Evolutionary conservation across 2,888 invertebrate species (phyloP), one percentile per base, ranked within the genome.

Genomic region (Craniophora ligustri): DNA sequence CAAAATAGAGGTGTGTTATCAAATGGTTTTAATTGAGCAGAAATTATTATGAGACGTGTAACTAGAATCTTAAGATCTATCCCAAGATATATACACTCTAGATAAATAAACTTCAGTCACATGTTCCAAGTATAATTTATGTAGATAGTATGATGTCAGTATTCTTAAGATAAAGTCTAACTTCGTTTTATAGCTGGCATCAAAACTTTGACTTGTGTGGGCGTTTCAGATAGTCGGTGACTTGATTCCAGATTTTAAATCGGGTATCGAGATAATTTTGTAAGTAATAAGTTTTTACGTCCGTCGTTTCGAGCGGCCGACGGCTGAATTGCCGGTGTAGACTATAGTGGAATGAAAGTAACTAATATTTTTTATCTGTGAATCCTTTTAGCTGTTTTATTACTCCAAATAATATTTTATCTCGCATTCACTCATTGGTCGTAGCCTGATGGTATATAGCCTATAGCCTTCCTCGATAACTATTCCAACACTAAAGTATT

Each of bases 1-100:
- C 71, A 62, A 51, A 56, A 50, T 48, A 26, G 28, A 35, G 35
- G 44, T 7, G 60, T 61, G 55, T 60, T 74, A 65, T 66, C 60
- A 58, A 67, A 63, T 15, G 47, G 34, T 42, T 69, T 67, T 74
- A 74, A 76, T 76, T 75, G 54, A 62, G 41, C 51, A 47, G 48
- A 56, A 58, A 59, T 74, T 77, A 72, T 72, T 47, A 47, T 61
- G 47, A 71, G 38, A 56, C 19, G 14, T 51, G 48, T 40, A 39
- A 39, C 23, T 26, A 8, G 28, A 53, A 56, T 30, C 40, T 31
- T 31, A 14, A 59, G 41, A 51, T 54, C 16, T 35, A 44, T 66
- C 34, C 21, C 2, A 2, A 32, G 31, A 58, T 49, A 53, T 15
- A 7, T 6, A 38, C 32, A 14, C 36, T 5, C 4, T 6, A 46